A percentile compares a stretch with the other conserved stretches of the same genome.
These are phyloP conservation scores for Malurus cyaneus DNA, from an alignment of 2,113 vertebrate genomes.

Conservation along the genomic window DNA sequence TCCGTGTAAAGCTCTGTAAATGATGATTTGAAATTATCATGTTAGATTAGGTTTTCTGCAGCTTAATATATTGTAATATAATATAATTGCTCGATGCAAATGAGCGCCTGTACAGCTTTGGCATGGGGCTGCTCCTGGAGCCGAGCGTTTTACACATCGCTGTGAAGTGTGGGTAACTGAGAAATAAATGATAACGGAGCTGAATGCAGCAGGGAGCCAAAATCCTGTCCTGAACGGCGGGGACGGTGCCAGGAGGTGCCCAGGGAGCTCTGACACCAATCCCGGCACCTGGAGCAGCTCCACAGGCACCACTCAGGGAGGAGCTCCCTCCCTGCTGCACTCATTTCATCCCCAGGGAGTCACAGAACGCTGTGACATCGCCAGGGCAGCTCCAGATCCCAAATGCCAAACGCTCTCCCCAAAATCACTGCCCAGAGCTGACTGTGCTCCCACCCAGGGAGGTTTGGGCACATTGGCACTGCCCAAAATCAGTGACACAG, in stretches of 20 bases:
- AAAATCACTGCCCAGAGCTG: not conserved
- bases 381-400: not conserved
- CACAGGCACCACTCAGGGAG: not conserved
- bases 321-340: not conserved
- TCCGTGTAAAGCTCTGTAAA: slow-evolving; percentile 68
- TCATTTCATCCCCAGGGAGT: not conserved
- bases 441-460: too few relatives aligned
- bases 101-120: slow-evolving; percentile 68
- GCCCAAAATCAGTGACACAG: not conserved
- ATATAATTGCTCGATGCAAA: slow-evolving; percentile 81
- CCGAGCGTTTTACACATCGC: slow-evolving; percentile 71
- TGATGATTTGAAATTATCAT: slow-evolving; percentile 74
- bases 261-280: not conserved
- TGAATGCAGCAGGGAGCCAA: slow-evolving; percentile 70
- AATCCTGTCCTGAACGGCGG: not conserved
- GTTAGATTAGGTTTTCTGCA: slow-evolving; percentile 73
- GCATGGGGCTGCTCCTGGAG: slow-evolving; percentile 69
- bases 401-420: not conserved
- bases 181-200: slow-evolving; percentile 76
- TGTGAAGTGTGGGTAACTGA: slow-evolving; percentile 71
- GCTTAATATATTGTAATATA: slow-evolving; percentile 75
- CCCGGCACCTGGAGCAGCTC: not conserved
- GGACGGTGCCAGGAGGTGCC: not conserved
- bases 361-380: not conserved
- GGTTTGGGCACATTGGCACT: too few relatives aligned